Evolutionary conservation across 2,113 vertebrate species (phyloP), one percentile per base, ranked within the genome.

Genomic region (Amazona vittata): DNA sequence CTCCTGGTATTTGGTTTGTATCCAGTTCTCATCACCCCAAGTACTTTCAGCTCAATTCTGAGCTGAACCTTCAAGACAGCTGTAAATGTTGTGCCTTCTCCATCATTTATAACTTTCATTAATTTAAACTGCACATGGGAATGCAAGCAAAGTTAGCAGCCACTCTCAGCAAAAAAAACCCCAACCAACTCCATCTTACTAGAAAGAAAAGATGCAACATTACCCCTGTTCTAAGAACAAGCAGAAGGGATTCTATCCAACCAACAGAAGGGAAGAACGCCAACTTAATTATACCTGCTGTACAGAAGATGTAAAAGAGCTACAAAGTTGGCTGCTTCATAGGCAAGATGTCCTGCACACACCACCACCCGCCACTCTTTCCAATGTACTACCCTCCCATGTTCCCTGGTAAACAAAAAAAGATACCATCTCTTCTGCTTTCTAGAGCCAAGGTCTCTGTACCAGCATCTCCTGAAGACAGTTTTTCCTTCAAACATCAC

Each of bases 1-100:
- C 0, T 1, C 4, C 24, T 39, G 29, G 3, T 33, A 65, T 9
- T 50, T 4, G 0, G 35, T 69, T 26, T 65, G 8, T 39, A 55
- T 28, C 60, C 21, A n/a, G 8, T 17, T 79, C 57, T 67, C 57
- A 31, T 10, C 8, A 41, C 16, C 49, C 43, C 47, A 47, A 29
- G 29, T 22, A 53, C 55, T 83, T 74, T 55, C 49, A 77, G 68
- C 20, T 80, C 39, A 62, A 5, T 49, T 71, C 46, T 37, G 21
- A 89, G 26, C 20, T 53, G 28, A 35, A 4, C 14, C 6, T 18
- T 46, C 8, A 29, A 68, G 44, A 69, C 19, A 43, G 35, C 35
- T 33, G 17, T 18, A 62, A 86, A 84, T 12, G 10, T n/a, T 26
- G 12, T 11, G 57, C n/a, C 14, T 63, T 19, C 33, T 11, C 44